Conservation (phyloP, 2,888 invertebrate genomes). For the Exephanes ischioxanthus region DNA sequence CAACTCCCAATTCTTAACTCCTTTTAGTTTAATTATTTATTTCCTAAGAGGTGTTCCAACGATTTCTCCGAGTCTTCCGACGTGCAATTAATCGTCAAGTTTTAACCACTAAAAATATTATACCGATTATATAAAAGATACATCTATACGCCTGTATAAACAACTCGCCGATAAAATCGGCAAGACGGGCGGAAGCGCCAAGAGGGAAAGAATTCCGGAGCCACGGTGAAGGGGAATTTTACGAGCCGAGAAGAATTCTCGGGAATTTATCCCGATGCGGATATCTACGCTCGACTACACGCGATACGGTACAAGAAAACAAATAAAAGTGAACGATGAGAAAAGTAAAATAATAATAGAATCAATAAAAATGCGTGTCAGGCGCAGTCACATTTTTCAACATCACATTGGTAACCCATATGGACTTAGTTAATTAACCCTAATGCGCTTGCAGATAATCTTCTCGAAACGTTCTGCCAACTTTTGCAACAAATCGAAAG, state of each 20-base stretch:
- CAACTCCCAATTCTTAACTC: too few species aligned
- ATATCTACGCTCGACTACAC: slow-evolving; percentile 72
- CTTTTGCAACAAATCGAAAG: slow-evolving; percentile 15
- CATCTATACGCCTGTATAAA: slow-evolving; percentile 10
- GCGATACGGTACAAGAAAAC: slow-evolving; percentile 40
- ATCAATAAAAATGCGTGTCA: slow-evolving; percentile 25
- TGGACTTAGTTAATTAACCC: neutral
- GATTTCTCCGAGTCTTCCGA: neutral
- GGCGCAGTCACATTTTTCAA: neutral
- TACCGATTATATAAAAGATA: neutral
- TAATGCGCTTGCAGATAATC: neutral
- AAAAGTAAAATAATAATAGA: slow-evolving; percentile 64
- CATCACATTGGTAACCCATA: neutral
- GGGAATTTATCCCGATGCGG: slow-evolving; percentile 41
- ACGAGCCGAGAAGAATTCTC: slow-evolving; percentile 50
- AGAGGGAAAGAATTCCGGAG: slow-evolving; percentile 49
- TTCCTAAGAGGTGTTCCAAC: neutral
- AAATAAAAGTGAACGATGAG: slow-evolving; percentile 78
- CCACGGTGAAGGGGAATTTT: slow-evolving; percentile 76
- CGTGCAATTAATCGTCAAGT: too few species aligned
- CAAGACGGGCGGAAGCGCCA: slow-evolving; percentile 38
- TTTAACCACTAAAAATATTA: neutral
- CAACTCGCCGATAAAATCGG: slow-evolving; percentile 10
- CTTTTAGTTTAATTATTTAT: too few species aligned
- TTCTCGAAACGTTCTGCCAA: neutral